Conservation (phyloP, 2,113 vertebrate species). For the Charadrius vociferus region DNA sequence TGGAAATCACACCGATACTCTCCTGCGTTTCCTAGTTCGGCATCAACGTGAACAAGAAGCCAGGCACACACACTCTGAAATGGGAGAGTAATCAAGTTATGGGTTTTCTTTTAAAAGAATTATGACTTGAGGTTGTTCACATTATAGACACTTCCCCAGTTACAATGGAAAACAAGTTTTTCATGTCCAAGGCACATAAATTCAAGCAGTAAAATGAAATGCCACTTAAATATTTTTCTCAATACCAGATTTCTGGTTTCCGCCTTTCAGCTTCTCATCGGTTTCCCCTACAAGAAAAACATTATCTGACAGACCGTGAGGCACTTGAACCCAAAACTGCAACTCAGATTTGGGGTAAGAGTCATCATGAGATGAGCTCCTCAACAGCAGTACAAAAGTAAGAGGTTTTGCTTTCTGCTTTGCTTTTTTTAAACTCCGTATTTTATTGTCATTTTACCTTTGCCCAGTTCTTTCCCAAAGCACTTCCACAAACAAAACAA, state of each 20-base stretch:
- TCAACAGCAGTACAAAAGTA: not conserved
- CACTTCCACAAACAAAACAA: not conserved
- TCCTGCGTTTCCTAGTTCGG: not conserved
- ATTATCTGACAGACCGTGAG: rapidly evolving
- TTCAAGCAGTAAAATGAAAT: slow-evolving; percentile 17
- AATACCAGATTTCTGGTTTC: not conserved
- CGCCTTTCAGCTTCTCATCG: not conserved
- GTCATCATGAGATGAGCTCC: rapidly evolving
- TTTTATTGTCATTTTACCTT: not conserved
- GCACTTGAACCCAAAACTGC: not conserved
- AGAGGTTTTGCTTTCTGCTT: not conserved
- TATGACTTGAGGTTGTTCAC: not conserved
- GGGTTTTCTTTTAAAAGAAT: not conserved
- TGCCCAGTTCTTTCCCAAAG: not conserved
- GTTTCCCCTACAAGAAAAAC: not conserved
- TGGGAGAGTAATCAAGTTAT: not conserved
- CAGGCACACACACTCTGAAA: not conserved
- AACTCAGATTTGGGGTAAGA: not conserved
- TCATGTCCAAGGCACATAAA: slow-evolving; percentile 2
- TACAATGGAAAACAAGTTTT: not conserved
- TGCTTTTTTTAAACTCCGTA: not conserved
- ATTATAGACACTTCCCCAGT: not conserved
- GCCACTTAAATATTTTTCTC: not conserved
- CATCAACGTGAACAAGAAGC: not conserved
- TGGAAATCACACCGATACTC: not conserved